A percentile compares a stretch with the other conserved stretches of the same genome.
These are phyloP conservation scores for Smithornis capensis DNA, from an alignment of 2,113 vertebrate genomes.

Conservation along the genomic window DNA sequence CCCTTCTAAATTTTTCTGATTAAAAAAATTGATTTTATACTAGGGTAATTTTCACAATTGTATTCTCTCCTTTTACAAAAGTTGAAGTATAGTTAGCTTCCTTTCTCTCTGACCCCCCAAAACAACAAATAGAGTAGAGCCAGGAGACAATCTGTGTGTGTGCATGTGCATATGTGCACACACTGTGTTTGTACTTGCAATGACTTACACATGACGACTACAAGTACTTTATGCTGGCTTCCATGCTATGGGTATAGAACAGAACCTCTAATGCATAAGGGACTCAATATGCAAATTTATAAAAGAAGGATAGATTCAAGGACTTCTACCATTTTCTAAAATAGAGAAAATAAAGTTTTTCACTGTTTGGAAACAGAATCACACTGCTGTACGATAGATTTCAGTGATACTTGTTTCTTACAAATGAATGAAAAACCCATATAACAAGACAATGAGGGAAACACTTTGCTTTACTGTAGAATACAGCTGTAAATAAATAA, in stretches of 20 bases:
- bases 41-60: not conserved
- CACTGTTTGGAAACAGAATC: not conserved
- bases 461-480: constrained; percentile 58
- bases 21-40: not conserved
- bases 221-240: not conserved
- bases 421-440: not conserved
- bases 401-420: constrained; percentile 26
- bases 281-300: not conserved
- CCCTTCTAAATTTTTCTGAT: not conserved
- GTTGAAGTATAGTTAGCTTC: not conserved
- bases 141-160: not conserved
- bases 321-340: not conserved
- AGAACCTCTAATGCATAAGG: not conserved
- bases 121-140: not conserved
- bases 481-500: constrained; percentile 69
- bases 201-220: not conserved
- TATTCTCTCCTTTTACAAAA: not conserved
- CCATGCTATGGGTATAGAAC: not conserved
- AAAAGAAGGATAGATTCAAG: not conserved
- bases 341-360: not conserved
- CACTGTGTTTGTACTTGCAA: not conserved
- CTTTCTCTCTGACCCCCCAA: not conserved
- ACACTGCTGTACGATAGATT: not conserved
- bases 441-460: constrained; percentile 13
- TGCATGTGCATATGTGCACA: no score